Evolutionary conservation across 2,888 invertebrate species (phyloP).

Genomic region (Aelia acuminata): DNA sequence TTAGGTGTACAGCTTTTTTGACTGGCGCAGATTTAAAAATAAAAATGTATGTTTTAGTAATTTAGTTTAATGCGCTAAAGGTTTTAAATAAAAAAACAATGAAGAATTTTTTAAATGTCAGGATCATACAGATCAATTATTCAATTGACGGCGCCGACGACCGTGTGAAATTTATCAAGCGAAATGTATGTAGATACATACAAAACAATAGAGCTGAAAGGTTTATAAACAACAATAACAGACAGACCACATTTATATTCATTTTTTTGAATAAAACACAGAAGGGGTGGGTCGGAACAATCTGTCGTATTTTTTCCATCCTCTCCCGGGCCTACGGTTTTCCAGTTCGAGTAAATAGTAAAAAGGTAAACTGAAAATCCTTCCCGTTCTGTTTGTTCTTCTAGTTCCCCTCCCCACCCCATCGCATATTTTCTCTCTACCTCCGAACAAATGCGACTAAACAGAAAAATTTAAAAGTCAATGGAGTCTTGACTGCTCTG

Average conservation of each 20-base stretch:
- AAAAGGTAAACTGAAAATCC: constrained; percentile 14
- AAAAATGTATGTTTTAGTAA: no score
- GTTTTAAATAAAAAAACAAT: no score
- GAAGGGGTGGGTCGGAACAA: not conserved
- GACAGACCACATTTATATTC: not conserved
- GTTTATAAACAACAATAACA: not conserved
- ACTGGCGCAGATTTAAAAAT: no score
- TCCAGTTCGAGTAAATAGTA: not conserved
- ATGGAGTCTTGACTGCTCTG: not conserved
- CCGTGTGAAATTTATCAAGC: no score
- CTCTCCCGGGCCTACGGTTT: not conserved
- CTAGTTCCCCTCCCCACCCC: not conserved
- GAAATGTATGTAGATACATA: not conserved
- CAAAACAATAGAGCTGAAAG: not conserved
- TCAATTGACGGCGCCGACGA: no score
- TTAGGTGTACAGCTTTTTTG: no score
- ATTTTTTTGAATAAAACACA: constrained; percentile 13
- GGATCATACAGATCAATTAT: no score
- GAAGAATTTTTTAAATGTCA: no score
- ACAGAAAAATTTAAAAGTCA: not conserved
- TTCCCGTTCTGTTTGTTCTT: not conserved
- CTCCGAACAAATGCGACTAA: not conserved
- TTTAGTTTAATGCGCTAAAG: no score
- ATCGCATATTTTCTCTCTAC: not conserved
- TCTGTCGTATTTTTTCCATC: not conserved